Percentiles rank a stretch among this genome's conserved stretches.
phyloP scores from a whole-genome alignment of 2,888 invertebrate species.

The Rhingia campestris region DNA sequence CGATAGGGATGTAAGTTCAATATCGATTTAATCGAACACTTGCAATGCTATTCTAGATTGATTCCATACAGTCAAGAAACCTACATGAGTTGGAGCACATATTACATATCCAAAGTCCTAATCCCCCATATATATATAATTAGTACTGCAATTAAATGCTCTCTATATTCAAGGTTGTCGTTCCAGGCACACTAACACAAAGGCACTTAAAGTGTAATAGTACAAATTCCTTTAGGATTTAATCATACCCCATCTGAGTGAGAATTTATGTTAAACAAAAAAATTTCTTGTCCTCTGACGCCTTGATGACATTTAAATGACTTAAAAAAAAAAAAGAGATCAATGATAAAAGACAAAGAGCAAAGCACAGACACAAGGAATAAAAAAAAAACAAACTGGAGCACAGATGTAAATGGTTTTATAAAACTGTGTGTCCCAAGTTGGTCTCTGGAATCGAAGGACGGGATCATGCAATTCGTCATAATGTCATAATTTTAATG shows the following conservation, averaged over 20 bases:
- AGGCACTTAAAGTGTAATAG: constrained; percentile 9
- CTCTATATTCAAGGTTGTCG: constrained; percentile 56
- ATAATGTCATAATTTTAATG: constrained; percentile 72
- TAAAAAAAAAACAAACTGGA: constrained; percentile 37
- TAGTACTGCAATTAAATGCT: constrained; percentile 45
- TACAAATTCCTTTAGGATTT: constrained; percentile 65
- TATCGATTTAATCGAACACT: constrained; percentile 37
- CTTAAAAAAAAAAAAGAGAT: constrained; percentile 39
- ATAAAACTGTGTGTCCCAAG: not conserved
- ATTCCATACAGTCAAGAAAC: not conserved
- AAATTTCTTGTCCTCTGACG: constrained; percentile 61
- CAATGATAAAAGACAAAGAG: constrained; percentile 66
- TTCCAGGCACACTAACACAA: not conserved
- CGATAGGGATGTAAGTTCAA: constrained; percentile 37
- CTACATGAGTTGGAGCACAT: constrained; percentile 16
- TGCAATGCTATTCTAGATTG: not conserved
- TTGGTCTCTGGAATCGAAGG: constrained; percentile 33
- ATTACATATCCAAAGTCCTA: constrained; percentile 18
- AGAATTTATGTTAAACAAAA: constrained; percentile 62
- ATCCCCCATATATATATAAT: constrained; percentile 33
- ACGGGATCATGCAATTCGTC: constrained; percentile 71
- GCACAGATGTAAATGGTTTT: constrained; percentile 64
- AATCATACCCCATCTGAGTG: constrained; percentile 61
- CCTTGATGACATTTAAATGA: constrained; percentile 73
- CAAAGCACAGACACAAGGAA: not conserved